Base-by-base conservation (phyloP, 2,888 invertebrate genomes). In the Perithous albicinctus region DNA sequence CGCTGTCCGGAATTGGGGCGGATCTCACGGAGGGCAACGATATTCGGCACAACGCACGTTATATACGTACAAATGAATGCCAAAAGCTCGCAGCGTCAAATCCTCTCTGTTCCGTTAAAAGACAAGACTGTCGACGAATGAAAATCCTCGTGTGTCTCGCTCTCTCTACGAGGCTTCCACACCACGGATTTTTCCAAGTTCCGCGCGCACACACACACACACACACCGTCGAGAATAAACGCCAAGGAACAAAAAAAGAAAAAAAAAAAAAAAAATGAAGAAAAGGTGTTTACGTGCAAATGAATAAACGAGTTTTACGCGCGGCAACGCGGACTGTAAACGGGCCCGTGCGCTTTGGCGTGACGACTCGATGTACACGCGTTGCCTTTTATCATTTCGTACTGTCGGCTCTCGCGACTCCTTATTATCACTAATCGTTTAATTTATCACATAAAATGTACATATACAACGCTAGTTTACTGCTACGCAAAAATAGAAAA, bases 401-500 rank as follows among this genome's bases (percentile, higher is more conserved):
- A 66, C 56, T 76, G 61, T 81, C 79, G 61, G 43, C 76, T 73
- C 29, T 69, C 75, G 70, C 73, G 73, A 79, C 78, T 80, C 63
- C 41, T 78, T 76, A 82, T 83, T 86, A 85, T 84, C 82, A 86
- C 84, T 85, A 82, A 83, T 86, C 87, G 85, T 43, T 89, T 85
- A 84, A 88, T 89, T 86, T 89, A 90, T 89, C 89, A 87, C 90
- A 89, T 59, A 88, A 88, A 89, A 89, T 86, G 88, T 88, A 91
- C 88, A 89, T 89, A 90, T 89, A 89, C 89, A 90, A 90, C 89
- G 90, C 89, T 90, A 89, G 85, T 89, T 89, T 89, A 89, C 88
- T 90, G 90, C 91, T 91, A 91, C 91, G 91, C 91, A 92, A 92
- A 92, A 92, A 92, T 91, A 91, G 90, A 91, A 92, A 92, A 91